Base-by-base conservation (phyloP, 1,140 invertebrate genomes). In the Rhopalosiphum maidis region DNA sequence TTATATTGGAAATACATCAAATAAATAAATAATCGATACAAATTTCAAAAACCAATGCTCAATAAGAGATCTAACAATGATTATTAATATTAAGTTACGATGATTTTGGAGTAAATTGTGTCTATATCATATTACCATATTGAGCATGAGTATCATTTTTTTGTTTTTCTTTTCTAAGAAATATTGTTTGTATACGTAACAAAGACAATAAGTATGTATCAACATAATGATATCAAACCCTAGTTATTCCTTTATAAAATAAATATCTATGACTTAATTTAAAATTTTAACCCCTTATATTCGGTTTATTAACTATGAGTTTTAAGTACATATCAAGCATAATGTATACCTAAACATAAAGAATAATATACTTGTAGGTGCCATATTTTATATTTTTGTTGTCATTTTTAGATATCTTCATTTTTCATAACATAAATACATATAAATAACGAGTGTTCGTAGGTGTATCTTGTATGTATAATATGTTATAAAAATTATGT, bases 301-400 rank as follows among this genome's bases (percentile, higher is more conserved):
- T 23, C 54, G 8, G 54, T 54, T 23, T 23, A 85, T 41, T 85
- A 85, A 43, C 4, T 85, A 85, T 43, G 83, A 85, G 41, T 85
- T 51, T 7, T 48, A 35, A 23, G 30, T 21, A 48, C 86, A 88
- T 88, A 48, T 88, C 86, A 88, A 88, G 6, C 6, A 18, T 77
- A n/a, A 77, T 77, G n/a, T n/a, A 15, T 60, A 68, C 41, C 41
- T 41, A 41, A 41, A 41, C 46, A 43, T 30, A n/a, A 48, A 46
- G 11, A 86, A 48, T 18, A 87, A 87, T 87, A 41, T 41, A 41
- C 41, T 41, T 41, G 41, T 41, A 41, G 41, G 18, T 48, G 35
- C 18, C 2, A 46, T 43, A 22, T 88, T 88, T 87, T 88, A 51
- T 88, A 88, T n/a, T 88, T 88, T 51, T 88, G 35, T 88, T 88